Conservation (phyloP, 2,888 invertebrate genomes). For the Pelosia muscerda region DNA sequence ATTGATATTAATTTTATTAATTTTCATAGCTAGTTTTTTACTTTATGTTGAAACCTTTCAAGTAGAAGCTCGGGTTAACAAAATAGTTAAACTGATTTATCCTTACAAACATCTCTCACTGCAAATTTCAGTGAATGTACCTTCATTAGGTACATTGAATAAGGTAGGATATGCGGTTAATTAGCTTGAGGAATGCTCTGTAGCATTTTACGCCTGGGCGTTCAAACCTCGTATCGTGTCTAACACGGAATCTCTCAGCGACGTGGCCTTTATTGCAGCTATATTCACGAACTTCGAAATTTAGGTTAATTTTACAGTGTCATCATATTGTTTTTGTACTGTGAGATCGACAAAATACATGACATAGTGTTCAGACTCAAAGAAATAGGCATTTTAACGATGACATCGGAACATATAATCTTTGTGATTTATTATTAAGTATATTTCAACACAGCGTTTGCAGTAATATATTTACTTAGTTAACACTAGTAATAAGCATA, state of each 20-base stretch:
- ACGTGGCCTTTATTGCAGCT: background rate
- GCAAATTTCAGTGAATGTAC: background rate
- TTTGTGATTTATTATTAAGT: too few species aligned
- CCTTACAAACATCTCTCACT: background rate
- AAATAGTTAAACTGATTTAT: background rate
- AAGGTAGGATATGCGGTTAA: background rate
- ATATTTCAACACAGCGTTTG: background rate
- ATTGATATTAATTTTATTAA: slow-evolving; percentile 16
- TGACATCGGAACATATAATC: too few species aligned
- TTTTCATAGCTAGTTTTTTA: background rate
- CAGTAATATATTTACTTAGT: background rate
- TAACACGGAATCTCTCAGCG: background rate
- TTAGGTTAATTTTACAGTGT: background rate
- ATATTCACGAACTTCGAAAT: background rate
- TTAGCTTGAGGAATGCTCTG: background rate
- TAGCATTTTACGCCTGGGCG: background rate
- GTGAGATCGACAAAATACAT: background rate
- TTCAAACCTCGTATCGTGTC: background rate
- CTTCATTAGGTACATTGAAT: too few species aligned
- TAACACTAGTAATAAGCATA: background rate
- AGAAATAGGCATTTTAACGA: too few species aligned
- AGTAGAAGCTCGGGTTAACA: background rate
- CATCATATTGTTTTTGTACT: background rate
- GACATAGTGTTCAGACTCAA: background rate
- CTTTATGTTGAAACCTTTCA: background rate